These are phyloP conservation scores for Chaetura pelagica DNA, from an alignment of 2,113 vertebrate species.

Conservation along the genomic window DNA sequence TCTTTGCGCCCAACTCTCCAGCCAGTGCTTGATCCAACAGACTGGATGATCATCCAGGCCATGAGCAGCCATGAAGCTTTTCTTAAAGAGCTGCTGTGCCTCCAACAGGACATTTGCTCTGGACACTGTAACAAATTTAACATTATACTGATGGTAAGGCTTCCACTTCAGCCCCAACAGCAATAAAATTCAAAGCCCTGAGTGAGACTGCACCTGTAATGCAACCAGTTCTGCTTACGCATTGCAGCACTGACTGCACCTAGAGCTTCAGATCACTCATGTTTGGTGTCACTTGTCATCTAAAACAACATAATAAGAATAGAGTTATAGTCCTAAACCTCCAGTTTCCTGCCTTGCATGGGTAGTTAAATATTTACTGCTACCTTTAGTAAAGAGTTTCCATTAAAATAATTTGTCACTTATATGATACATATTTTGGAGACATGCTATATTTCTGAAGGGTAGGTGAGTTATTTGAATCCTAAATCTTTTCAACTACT, in stretches of 20 bases:
- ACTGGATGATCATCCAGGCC: too few relatives aligned
- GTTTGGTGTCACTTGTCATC: not conserved
- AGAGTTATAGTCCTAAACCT: not conserved
- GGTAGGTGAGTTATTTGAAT: accelerated
- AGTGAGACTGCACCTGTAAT: not conserved
- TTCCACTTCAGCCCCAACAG: not conserved
- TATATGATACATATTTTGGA: not conserved
- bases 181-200: not conserved
- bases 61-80: not conserved
- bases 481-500: not conserved
- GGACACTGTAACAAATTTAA: not conserved
- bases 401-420: not conserved
- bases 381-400: not conserved
- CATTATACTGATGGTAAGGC: not conserved
- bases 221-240: not conserved
- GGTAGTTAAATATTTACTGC: not conserved
- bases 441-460: not conserved
- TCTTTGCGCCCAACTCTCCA: too few relatives aligned
- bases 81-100: not conserved
- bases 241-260: not conserved
- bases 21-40: too few relatives aligned
- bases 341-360: not conserved
- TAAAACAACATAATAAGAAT: not conserved
- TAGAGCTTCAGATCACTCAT: not conserved
- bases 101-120: not conserved